These are phyloP conservation scores for Zaprionus africanus DNA, from an alignment of 1,140 invertebrate genomes.

Conservation along the genomic window DNA sequence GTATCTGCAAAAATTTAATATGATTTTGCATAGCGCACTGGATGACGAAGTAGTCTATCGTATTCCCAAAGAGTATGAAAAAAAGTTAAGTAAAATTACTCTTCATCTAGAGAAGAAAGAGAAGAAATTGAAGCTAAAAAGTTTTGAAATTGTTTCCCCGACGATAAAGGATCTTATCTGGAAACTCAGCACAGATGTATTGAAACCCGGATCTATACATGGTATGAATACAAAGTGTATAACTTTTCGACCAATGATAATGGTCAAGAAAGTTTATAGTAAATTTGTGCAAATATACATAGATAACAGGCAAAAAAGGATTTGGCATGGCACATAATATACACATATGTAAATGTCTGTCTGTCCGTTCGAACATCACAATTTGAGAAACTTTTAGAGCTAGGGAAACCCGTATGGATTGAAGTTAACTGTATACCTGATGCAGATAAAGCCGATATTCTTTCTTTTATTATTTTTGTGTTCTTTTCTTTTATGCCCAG, in stretches of 20 bases:
- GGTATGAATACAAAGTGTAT: not conserved
- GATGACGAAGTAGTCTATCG: constrained; percentile 47
- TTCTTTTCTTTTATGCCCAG: not conserved
- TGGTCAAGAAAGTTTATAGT: too few species aligned
- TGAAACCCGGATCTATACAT: not conserved
- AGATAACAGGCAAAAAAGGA: too few species aligned
- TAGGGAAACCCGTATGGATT: too few species aligned
- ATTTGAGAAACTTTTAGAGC: too few species aligned
- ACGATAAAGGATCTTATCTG: constrained; percentile 93
- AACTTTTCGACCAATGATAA: not conserved
- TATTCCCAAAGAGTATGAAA: constrained; percentile 21
- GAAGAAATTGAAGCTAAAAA: constrained; percentile 85
- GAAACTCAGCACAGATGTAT: constrained; percentile 8
- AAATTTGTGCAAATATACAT: too few species aligned
- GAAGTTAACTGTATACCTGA: too few species aligned
- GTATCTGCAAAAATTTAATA: constrained; percentile 26
- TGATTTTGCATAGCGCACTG: too few species aligned
- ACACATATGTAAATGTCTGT: too few species aligned
- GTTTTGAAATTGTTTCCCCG: constrained; percentile 95
- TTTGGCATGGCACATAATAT: too few species aligned
- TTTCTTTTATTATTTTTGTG: not conserved
- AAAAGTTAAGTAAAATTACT: constrained; percentile 26
- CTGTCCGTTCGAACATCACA: too few species aligned
- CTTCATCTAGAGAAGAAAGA: constrained; percentile 29
- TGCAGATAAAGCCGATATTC: too few species aligned